Evolutionary conservation across 1,140 invertebrate species (phyloP).

Genomic region (Nasonia vitripennis): DNA sequence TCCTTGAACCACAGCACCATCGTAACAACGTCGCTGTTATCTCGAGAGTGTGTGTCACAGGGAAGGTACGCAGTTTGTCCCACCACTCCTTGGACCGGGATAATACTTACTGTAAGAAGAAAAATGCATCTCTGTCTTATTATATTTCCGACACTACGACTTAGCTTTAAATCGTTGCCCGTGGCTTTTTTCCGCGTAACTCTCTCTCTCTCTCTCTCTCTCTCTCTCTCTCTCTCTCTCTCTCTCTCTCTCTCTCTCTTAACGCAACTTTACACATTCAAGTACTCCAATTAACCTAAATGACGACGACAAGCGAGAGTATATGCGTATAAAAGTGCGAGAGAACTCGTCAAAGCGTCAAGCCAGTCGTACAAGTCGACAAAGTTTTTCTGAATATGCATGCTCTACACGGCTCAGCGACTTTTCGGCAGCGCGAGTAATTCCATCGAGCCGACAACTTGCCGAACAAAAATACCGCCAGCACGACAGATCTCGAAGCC

Average conservation of each 20-base stretch:
- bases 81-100: conserved; percentile 86
- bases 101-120: conserved; percentile 82
- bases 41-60: conserved; percentile 87
- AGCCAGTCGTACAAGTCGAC: neutral
- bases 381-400: neutral
- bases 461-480: neutral
- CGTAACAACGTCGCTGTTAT: conserved; percentile 85
- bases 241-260: too few species aligned
- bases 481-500: too few species aligned
- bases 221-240: too few species aligned
- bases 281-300: too few species aligned
- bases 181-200: too few species aligned
- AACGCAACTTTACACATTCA: too few species aligned
- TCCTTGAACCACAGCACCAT: conserved; percentile 94
- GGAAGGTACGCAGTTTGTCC: conserved; percentile 85
- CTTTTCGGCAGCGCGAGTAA: neutral
- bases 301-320: neutral
- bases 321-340: neutral
- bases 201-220: too few species aligned
- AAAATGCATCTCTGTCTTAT: conserved; percentile 4
- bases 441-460: neutral
- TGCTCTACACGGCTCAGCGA: neutral
- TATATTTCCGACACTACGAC: neutral
- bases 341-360: neutral
- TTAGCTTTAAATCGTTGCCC: neutral